Evolutionary conservation across 2,113 vertebrate genomes (phyloP).

Genomic region (Stegostoma tigrinum): DNA sequence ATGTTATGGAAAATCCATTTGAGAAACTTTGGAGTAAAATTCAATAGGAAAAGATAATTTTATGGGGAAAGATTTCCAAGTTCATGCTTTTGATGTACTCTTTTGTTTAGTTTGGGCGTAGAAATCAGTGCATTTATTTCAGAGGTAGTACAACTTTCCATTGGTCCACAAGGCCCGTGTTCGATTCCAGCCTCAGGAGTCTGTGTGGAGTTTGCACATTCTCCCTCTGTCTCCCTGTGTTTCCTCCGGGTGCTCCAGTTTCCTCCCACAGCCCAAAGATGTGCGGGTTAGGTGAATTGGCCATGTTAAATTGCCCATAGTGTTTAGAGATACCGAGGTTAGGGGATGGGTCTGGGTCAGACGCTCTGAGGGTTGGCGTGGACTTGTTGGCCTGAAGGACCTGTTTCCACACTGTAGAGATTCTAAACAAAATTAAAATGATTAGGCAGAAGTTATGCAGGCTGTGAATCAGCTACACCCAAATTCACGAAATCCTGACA

Average conservation of each 20-base stretch:
- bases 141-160: background rate
- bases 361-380: too few relatives aligned
- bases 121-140: background rate
- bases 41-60: background rate
- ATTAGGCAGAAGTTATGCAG: background rate
- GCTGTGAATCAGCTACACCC: background rate
- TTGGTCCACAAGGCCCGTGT: background rate
- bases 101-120: background rate
- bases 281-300: too few relatives aligned
- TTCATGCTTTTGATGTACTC: background rate
- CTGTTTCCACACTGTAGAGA: too few relatives aligned
- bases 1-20: background rate
- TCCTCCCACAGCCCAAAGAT: too few relatives aligned
- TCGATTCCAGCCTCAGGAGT: too few relatives aligned
- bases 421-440: background rate
- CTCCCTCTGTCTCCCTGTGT: too few relatives aligned
- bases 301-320: too few relatives aligned
- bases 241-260: too few relatives aligned
- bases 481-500: background rate
- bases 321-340: too few relatives aligned
- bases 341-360: too few relatives aligned
- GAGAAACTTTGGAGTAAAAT: background rate
- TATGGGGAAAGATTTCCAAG: background rate
- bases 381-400: too few relatives aligned
- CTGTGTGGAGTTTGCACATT: too few relatives aligned